Conservation (phyloP, 1,140 invertebrate genomes). For the Drosophila ananassae region DNA sequence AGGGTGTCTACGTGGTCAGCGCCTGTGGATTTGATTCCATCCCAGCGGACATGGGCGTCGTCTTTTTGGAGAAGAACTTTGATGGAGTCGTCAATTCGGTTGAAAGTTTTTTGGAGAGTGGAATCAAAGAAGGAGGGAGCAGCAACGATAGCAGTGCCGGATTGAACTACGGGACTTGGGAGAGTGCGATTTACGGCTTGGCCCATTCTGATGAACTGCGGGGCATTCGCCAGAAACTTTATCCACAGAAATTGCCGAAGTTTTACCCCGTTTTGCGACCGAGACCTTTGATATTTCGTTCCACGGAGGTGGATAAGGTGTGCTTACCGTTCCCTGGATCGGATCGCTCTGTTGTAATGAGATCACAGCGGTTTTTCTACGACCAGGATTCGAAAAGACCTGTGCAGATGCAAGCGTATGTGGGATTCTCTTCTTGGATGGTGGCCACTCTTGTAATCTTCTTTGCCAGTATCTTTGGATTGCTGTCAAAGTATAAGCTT, state of each 20-base stretch:
- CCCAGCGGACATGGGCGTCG: conserved; percentile 92
- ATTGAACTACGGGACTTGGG: conserved; percentile 92
- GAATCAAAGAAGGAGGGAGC: conserved; percentile 70
- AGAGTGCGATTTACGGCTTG: conserved; percentile 91
- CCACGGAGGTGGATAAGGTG: conserved; percentile 85
- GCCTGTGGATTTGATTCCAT: conserved; percentile 96
- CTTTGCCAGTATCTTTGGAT: conserved; percentile 86
- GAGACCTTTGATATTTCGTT: conserved; percentile 87
- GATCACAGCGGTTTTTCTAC: conserved; percentile 91
- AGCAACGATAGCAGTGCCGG: conserved; percentile 49
- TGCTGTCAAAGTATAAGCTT: conserved; percentile 88
- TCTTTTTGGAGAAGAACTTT: conserved; percentile 90
- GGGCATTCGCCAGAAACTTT: conserved; percentile 87
- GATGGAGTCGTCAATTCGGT: conserved; percentile 90
- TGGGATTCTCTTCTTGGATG: conserved; percentile 84
- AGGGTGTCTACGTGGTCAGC: conserved; percentile 92
- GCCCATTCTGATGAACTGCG: conserved; percentile 87
- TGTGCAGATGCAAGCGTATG: conserved; percentile 88
- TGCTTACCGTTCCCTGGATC: conserved; percentile 91
- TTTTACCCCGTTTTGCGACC: conserved; percentile 86
- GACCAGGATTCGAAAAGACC: conserved; percentile 89
- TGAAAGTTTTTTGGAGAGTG: conserved; percentile 88
- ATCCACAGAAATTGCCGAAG: conserved; percentile 87
- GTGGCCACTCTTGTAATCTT: conserved; percentile 84
- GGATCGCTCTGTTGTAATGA: conserved; percentile 91